These are phyloP conservation scores for Idaea aversata DNA, from an alignment of 2,888 invertebrate genomes.

Conservation along the genomic window DNA sequence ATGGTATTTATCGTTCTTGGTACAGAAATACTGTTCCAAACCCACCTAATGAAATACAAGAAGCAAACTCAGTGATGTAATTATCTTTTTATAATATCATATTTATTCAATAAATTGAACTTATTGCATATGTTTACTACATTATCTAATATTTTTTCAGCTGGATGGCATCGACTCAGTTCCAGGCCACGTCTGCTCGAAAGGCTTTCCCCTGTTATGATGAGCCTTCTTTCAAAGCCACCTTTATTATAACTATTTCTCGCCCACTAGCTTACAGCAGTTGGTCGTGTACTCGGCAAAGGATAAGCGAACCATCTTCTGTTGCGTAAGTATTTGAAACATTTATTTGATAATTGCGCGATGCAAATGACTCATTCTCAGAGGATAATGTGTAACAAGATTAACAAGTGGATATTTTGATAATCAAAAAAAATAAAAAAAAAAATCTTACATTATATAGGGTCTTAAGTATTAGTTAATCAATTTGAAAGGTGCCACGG, in stretches of 20 bases:
- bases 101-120: not conserved
- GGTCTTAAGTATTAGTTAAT: too few species aligned
- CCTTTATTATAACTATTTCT: conserved; percentile 84
- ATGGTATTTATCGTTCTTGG: conserved; percentile 69
- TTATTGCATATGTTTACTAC: conserved; percentile 5
- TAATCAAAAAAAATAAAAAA: too few species aligned
- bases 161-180: conserved; percentile 85
- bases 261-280: conserved; percentile 71
- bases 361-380: not conserved
- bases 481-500: too few species aligned
- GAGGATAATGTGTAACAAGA: not conserved
- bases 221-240: conserved; percentile 90
- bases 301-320: conserved; percentile 26
- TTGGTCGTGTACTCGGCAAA: conserved; percentile 82
- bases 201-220: conserved; percentile 90
- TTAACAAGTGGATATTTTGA: not conserved
- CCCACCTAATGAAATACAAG: not conserved
- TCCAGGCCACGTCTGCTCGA: conserved; percentile 84
- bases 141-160: conserved; percentile 44
- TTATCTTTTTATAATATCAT: not conserved
- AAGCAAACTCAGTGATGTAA: conserved; percentile 39
- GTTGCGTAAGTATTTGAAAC: conserved; percentile 38
- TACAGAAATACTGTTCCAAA: conserved; percentile 41
- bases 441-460: too few species aligned
- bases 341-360: not conserved